A percentile compares a stretch with the other conserved stretches of the same genome.
Conservation (phyloP, 2,113 vertebrate genomes). For the Ciconia maguari region DNA sequence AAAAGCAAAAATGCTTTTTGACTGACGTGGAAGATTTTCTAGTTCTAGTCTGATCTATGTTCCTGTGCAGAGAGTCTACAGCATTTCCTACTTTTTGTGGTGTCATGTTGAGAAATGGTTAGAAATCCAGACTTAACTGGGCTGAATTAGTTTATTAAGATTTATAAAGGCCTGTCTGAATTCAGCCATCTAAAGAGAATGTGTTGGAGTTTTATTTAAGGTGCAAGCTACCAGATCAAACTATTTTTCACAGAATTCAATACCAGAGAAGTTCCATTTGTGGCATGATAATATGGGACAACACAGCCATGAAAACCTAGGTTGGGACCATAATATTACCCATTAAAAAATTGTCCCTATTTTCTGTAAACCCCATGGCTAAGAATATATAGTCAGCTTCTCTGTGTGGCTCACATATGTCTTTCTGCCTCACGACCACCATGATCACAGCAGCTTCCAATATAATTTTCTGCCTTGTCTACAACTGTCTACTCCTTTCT, state of each 20-base stretch:
- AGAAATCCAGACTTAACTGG: neutral
- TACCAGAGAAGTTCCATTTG: neutral
- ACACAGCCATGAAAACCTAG: neutral
- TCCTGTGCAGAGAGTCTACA: neutral
- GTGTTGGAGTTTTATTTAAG: neutral
- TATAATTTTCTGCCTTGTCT: neutral
- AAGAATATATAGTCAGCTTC: neutral
- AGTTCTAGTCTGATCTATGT: neutral
- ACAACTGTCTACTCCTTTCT: neutral
- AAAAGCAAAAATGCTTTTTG: neutral
- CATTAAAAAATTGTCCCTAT: neutral
- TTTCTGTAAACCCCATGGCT: neutral
- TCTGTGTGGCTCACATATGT: neutral
- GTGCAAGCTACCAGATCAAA: neutral
- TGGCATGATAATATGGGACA: neutral
- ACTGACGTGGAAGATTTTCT: neutral
- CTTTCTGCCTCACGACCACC: neutral
- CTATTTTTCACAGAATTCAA: neutral
- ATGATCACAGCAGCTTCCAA: neutral
- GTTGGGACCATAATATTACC: neutral
- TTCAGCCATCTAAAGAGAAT: neutral
- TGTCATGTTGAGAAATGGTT: neutral
- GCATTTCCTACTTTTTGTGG: neutral
- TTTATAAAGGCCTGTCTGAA: neutral
- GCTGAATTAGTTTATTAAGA: neutral